Base-by-base conservation (phyloP, 2,797 vertebrate species). In the Schizopygopsis malacanthus region DNA sequence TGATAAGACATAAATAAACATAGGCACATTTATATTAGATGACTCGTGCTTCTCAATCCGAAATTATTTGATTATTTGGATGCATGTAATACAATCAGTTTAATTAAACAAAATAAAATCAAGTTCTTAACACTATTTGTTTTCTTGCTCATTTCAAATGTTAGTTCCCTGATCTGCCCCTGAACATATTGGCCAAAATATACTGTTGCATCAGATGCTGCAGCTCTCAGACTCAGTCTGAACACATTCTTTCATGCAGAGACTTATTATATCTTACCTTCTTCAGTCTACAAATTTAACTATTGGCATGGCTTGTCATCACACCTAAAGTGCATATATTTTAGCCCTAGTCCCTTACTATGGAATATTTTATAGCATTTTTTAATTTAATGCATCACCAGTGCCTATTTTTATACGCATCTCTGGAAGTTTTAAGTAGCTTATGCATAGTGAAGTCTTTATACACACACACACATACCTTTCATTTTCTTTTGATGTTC, bases 101-200 rank as follows among this genome's bases (percentile, higher is more conserved):
- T 71, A 41, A 41, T 41, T 41, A 45, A n/a, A 71, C 4, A n/a
- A 71, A 22, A n/a, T 13, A 16, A 65, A 65, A 65, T 33, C 61
- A 28, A 16, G 16, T 69, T 39, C 65, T 67, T 67, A 67, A 33
- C 9, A 43, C 10, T 70, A 67, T 85, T 81, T 73, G 59, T 69
- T 89, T 85, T 73, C 45, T 56, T 33, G 75, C 71, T 56, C 9
- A 5, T 70, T 77, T 33, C 43, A 69, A 88, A 87, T 56, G 18
- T 81, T 25, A 56, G 25, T 83, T 82, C 52, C 56, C n/a, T 87
- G 73, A 13, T 72, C 63, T n/a, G 54, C 43, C 3, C 82, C 81
- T 75, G 75, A 84, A 89, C 86, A 86, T 86, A 61, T 16, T 71
- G 6, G 43, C 73, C 84, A 85, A 85, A 65, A 76, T 63, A 86